These are phyloP conservation scores for Alviniconcha strummeri DNA, from an alignment of 2,888 invertebrate species.

Conservation along the genomic window DNA sequence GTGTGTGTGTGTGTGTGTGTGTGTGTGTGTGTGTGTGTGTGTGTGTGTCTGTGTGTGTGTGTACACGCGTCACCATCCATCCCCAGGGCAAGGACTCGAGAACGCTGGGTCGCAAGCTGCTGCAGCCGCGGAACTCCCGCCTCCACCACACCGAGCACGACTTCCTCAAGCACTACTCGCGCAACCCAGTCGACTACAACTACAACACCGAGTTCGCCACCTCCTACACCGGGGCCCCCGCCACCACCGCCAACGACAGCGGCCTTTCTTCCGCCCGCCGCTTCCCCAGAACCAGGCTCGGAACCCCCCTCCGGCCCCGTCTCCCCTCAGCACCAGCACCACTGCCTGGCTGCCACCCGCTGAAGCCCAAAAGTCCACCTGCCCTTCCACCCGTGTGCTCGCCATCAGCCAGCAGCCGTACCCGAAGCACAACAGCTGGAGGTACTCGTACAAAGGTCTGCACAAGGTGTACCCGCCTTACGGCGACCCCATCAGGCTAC, in stretches of 20 bases:
- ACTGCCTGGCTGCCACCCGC: constrained; percentile 53
- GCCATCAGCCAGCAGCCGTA: constrained; percentile 67
- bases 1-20: neutral
- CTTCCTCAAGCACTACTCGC: constrained; percentile 58
- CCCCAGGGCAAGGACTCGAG: constrained; percentile 44
- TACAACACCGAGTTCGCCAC: constrained; percentile 57
- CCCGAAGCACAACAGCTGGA: constrained; percentile 62
- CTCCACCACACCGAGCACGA: constrained; percentile 60
- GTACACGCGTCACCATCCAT: neutral
- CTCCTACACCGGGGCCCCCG: constrained; percentile 50
- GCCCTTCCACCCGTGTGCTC: constrained; percentile 60
- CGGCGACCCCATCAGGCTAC: constrained; percentile 43
- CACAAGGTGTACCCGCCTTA: constrained; percentile 65
- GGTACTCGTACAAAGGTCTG: constrained; percentile 64
- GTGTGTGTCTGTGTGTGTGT: constrained; percentile 7
- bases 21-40: constrained; percentile 16
- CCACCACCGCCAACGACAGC: constrained; percentile 41
- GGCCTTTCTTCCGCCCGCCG: constrained; percentile 54
- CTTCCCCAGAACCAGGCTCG: constrained; percentile 35
- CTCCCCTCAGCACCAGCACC: constrained; percentile 51
- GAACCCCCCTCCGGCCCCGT: constrained; percentile 38
- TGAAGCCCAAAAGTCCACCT: constrained; percentile 42
- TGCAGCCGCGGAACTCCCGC: constrained; percentile 47
- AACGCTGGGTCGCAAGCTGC: constrained; percentile 53
- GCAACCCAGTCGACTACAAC: constrained; percentile 44